phyloP scores from a whole-genome alignment of 2,797 vertebrate genomes.

The Ambastaia sidthimunki region DNA sequence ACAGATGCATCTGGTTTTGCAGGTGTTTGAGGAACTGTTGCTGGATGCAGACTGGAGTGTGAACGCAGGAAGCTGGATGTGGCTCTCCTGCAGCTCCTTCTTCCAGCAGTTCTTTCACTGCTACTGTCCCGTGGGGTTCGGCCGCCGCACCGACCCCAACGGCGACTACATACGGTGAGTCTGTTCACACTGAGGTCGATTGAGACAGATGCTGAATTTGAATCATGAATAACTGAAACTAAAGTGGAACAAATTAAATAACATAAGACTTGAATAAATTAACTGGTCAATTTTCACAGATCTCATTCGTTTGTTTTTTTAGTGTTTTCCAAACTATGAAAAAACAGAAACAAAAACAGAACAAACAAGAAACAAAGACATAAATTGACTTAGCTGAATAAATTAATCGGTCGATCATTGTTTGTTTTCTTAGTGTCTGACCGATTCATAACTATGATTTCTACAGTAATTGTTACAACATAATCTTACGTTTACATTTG shows the following conservation, averaged over 20 bases:
- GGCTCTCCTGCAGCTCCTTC: slow-evolving; percentile 98
- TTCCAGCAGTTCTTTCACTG: slow-evolving; percentile 99
- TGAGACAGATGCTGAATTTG: too few relatives aligned
- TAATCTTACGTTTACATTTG: not conserved
- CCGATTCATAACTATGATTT: not conserved
- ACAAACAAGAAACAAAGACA: too few relatives aligned
- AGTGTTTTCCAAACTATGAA: too few relatives aligned
- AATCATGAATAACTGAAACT: too few relatives aligned
- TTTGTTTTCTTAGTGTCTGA: too few relatives aligned
- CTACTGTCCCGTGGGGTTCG: slow-evolving; percentile 96
- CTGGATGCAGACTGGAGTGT: slow-evolving; percentile 98
- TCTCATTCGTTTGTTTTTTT: too few relatives aligned
- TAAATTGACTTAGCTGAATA: too few relatives aligned
- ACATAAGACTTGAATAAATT: not conserved
- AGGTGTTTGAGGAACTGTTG: slow-evolving; percentile 97
- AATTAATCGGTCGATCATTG: too few relatives aligned
- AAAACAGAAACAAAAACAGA: too few relatives aligned
- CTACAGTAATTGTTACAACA: not conserved
- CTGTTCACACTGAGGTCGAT: not conserved
- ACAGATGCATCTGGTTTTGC: slow-evolving; percentile 20
- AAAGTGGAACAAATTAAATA: not conserved
- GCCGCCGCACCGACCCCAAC: slow-evolving; percentile 94
- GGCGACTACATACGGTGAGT: slow-evolving; percentile 95
- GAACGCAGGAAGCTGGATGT: slow-evolving; percentile 99
- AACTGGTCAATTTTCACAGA: too few relatives aligned